Evolutionary conservation across 2,797 vertebrate species (phyloP), one percentile per base, ranked within the genome.

Genomic region (Macrochelys suwanniensis): DNA sequence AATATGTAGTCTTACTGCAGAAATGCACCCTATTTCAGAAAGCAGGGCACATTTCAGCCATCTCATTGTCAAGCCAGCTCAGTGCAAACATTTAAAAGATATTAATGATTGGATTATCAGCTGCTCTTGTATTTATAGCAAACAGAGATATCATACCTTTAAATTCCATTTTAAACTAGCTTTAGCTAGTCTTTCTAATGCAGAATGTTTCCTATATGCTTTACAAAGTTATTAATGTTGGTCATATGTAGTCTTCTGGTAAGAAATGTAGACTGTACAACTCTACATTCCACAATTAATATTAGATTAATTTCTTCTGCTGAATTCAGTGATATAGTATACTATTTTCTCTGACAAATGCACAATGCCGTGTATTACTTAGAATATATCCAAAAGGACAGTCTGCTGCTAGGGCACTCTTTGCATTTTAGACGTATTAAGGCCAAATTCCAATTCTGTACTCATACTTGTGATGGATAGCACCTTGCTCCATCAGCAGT

Each of bases 131-230:
- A 93, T 88, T 97, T 80, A 95, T 11, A 47, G 25, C 83, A 96
- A 97, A 91, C 7, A 96, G 85, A 49, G 15, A 90, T 89, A 95
- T 82, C 78, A 77, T 0, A 0, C 31, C 53, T 96, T 96, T 97
- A 81, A 88, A 93, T 97, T 95, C 86, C 19, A 91, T 89, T 96
- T 93, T 94, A 91, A 92, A 37, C 89, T 92, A 85, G 77, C 51
- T 87, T 87, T 89, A 31, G 45, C 88, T 92, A 96, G 17, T 45
- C 88, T 61, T 42, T 4, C 71, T 89, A 59, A 85, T 31, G 33
- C 2, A 78, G 79, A 96, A 95, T 3, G 23, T 77, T 57, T 57
- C 68, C 76, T 85, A 49, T 4, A 2, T n/a, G 9, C 10, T 54
- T 94, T 93, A 76, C 19, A 94, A 89, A 50, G 25, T 80, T 94